A percentile compares a stretch with the other conserved stretches of the same genome.
Evolutionary conservation across 2,797 vertebrate species (phyloP).

Genomic region (Oryzias sinensis): DNA sequence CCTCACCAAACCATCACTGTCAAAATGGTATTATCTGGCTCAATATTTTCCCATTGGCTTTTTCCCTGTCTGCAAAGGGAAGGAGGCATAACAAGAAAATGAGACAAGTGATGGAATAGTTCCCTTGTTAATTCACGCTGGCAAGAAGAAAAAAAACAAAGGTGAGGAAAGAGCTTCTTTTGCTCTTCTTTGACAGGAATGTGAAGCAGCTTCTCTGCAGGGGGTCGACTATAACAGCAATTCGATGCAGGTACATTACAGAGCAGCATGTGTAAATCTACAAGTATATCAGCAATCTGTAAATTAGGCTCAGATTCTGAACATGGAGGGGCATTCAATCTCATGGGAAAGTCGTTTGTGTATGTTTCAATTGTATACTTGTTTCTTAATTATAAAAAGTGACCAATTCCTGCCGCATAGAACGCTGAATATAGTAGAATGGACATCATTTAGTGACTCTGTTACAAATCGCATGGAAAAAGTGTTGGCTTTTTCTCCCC

Average conservation of each 20-base stretch:
- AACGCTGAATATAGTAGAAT: too few species aligned
- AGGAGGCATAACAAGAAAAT: slow-evolving; percentile 44
- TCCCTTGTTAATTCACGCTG: slow-evolving; percentile 47
- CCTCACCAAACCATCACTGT: slow-evolving; percentile 59
- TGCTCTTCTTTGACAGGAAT: slow-evolving; percentile 49
- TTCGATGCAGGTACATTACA: slow-evolving; percentile 33
- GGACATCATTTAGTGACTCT: slow-evolving; percentile 2
- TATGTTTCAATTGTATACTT: slow-evolving; percentile 9
- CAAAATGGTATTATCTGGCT: slow-evolving; percentile 58
- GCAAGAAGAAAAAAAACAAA: slow-evolving; percentile 11
- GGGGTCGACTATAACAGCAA: slow-evolving; percentile 34
- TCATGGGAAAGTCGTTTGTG: slow-evolving; percentile 33
- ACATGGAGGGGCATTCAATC: slow-evolving; percentile 34
- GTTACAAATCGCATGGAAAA: slow-evolving; percentile 15
- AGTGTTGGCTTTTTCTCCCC: neutral
- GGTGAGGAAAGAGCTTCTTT: slow-evolving; percentile 19
- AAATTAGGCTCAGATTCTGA: slow-evolving; percentile 51
- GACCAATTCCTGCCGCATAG: too few species aligned
- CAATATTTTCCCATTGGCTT: slow-evolving; percentile 63
- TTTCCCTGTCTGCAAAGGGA: slow-evolving; percentile 52
- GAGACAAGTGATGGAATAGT: slow-evolving; percentile 46
- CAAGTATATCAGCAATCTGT: slow-evolving; percentile 40
- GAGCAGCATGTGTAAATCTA: slow-evolving; percentile 29
- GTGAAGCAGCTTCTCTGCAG: slow-evolving; percentile 31
- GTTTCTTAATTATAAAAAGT: too few species aligned